Base-by-base conservation (phyloP, 2,888 invertebrate genomes). In the Helicoverpa assulta region DNA sequence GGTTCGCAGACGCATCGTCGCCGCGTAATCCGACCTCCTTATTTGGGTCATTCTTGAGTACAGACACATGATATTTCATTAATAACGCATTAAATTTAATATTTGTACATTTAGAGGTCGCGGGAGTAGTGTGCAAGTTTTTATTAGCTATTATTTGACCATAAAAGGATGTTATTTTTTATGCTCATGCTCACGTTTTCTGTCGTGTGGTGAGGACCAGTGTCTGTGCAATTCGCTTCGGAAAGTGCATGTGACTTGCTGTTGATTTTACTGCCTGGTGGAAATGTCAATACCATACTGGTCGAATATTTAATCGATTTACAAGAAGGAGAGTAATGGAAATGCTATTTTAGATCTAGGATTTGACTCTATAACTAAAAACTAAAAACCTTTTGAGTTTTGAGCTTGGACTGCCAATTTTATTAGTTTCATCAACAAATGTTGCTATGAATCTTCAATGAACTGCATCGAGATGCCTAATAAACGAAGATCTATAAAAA, bases 1-100 rank as follows among this genome's bases (percentile, higher is more conserved):
- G 50, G 47, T n/a, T 57, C 43, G 66, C 73, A 82, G 82, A 81
- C 80, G 52, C 33, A 43, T 65, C 56, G 82, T 76, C 82, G 80
- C 82, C 76, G 7, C 51, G 80, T 68, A 67, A 78, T 19, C 6
- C 43, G 67, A 81, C 60, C 59, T 50, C 33, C 63, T 67, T 73
- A 81, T 78, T 80, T 78, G 68, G 80, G 80, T 78, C 79, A 73
- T 68, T 47, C 64, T 62, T 63, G 58, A 67, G 57, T 47, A 65
- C 21, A n/a, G 75, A 70, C 67, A 68, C 70, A 66, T 52, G 65
- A 80, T 76, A 73, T 76, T 75, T 59, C 1, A 62, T 66, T 65
- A 65, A 67, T 70, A 57, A 26, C 40, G 16, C 55, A 61, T 72
- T 74, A 3, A 64, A 70, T 52, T 67, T 62, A 66, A 73, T 61